Evolutionary conservation across 2,113 vertebrate genomes (phyloP).

Genomic region (Ranitomeya imitator): DNA sequence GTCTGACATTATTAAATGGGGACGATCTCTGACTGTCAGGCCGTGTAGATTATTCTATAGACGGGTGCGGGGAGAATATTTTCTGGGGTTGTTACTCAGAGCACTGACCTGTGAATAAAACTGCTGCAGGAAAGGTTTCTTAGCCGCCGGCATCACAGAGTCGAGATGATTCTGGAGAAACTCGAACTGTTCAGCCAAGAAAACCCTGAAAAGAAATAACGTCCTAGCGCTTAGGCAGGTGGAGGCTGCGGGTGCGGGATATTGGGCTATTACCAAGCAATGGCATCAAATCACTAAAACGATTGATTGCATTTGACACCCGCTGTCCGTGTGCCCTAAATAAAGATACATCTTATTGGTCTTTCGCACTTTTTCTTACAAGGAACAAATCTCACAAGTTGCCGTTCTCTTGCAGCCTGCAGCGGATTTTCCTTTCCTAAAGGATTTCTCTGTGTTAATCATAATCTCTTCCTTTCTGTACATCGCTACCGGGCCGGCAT

Average conservation of each 20-base stretch:
- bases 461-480: no score
- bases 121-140: slow-evolving; percentile 98
- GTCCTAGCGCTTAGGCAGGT: no score
- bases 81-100: slow-evolving; percentile 1
- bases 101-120: slow-evolving; percentile 94
- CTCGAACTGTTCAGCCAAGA: slow-evolving; percentile 96
- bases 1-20: not conserved
- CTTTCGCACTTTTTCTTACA: no score
- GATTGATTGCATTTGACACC: no score
- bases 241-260: no score
- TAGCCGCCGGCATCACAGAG: slow-evolving; percentile 94
- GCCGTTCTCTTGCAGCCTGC: not conserved
- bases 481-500: no score
- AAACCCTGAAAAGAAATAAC: slow-evolving; percentile 77
- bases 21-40: not conserved
- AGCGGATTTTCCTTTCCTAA: not conserved
- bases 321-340: no score
- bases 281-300: no score
- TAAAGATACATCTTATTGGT: no score
- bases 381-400: not conserved
- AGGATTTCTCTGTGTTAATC: not conserved
- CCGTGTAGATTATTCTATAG: no score
- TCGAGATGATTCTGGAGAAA: slow-evolving; percentile 95
- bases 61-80: not conserved
- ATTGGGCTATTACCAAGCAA: not conserved